Base-by-base conservation (phyloP, 2,113 vertebrate genomes). In the Solenodon paradoxus region DNA sequence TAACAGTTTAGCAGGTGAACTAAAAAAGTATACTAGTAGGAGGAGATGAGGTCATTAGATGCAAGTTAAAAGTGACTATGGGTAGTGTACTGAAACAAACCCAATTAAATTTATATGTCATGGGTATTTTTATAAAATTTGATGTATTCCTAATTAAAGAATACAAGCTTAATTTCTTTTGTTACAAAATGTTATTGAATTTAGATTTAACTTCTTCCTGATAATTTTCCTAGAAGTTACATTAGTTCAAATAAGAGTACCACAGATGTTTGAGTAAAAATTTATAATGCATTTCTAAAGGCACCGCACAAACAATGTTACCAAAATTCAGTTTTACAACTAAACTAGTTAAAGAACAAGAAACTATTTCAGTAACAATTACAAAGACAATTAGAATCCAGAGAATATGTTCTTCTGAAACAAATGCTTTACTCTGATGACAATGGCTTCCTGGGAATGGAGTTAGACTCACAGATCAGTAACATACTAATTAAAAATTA, bases 161-260 rank as follows among this genome's bases (percentile, higher is more conserved):
- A 47, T 71, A 77, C 20, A 59, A n/a, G 5, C 24, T 75, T 59
- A 8, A 0, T 90, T 74, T 57, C 4, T 79, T 69, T 93, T 47
- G 32, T 47, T 77, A 71, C 38, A 90, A 40, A 93, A 81, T 47
- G 32, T 47, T 77, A 71, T 42, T 92, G 47, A 93, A 81, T 77
- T 82, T 91, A 38, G 22, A 28, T 83, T 86, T 51, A 15, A 61
- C 86, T 80, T 77, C 47, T 89, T 94, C 49, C 7, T 64, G 20
- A 20, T 38, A 63, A 57, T 97, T 88, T 88, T 91, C 53, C 13
- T 24, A 87, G 32, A 92, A 87, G 32, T 92, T 85, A 85, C 61
- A 24, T 71, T 64, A 77, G 81, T 86, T 94, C 26, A 61, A 82
- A 71, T 77, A 90, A 47, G 74, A 57, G 2, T 83, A 45, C 4